phyloP scores from a whole-genome alignment of 2,113 vertebrate genomes.

The Triplophysa siluroides region DNA sequence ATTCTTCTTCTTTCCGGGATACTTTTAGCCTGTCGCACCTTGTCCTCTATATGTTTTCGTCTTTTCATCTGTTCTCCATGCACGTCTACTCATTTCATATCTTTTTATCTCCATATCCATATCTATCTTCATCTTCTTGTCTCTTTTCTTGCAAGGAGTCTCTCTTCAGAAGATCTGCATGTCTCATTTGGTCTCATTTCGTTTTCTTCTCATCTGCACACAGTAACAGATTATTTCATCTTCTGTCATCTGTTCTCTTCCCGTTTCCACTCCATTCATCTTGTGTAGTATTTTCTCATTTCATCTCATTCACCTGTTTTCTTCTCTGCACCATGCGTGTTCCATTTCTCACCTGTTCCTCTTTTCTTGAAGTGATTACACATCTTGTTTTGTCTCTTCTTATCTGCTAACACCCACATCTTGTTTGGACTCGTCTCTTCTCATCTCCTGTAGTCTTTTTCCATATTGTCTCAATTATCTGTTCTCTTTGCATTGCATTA shows the following conservation, averaged over 20 bases:
- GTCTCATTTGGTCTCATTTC: constrained; percentile 14
- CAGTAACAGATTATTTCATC: neutral
- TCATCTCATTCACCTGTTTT: too few relatives aligned
- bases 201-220: constrained; percentile 24
- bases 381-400: neutral
- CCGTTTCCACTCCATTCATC: neutral
- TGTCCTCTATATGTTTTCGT: neutral
- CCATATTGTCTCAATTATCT: too few relatives aligned
- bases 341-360: constrained; percentile 18
- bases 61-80: neutral
- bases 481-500: neutral
- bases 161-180: too few relatives aligned
- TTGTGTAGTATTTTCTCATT: neutral
- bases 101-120: too few relatives aligned
- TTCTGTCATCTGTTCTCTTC: neutral
- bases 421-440: neutral
- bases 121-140: too few relatives aligned
- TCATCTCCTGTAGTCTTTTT: neutral
- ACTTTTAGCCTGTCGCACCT: neutral
- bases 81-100: neutral
- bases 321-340: too few relatives aligned
- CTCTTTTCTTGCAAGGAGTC: too few relatives aligned
- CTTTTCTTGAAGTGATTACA: neutral
- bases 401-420: neutral
- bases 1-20: neutral